phyloP scores from a whole-genome alignment of 2,113 vertebrate genomes.

The Bettongia penicillata region DNA sequence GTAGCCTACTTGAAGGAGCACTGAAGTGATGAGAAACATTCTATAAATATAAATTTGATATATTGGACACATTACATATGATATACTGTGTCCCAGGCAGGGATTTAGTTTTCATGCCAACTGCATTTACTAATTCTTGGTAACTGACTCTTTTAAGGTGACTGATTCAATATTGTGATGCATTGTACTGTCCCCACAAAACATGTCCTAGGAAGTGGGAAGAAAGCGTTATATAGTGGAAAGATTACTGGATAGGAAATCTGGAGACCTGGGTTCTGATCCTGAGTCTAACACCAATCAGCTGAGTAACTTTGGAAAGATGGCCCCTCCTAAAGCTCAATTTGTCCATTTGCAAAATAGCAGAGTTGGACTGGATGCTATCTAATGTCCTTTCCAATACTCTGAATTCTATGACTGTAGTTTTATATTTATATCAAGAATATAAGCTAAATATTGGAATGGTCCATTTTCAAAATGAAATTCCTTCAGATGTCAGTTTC shows the following conservation, averaged over 20 bases:
- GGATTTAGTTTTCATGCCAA: not conserved
- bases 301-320: not conserved
- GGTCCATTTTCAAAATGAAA: not conserved
- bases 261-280: not conserved
- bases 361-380: not conserved
- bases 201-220: not conserved
- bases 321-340: not conserved
- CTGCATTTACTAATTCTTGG: not conserved
- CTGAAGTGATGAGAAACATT: not conserved
- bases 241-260: not conserved
- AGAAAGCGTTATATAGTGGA: not conserved
- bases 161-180: not conserved
- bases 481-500: not conserved
- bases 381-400: not conserved
- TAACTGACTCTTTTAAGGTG: not conserved
- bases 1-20: not conserved
- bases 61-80: not conserved
- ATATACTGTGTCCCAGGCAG: not conserved
- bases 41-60: not conserved
- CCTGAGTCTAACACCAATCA: not conserved
- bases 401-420: not conserved
- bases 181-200: not conserved
- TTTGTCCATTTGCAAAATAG: not conserved
- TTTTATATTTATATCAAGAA: not conserved
- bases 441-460: not conserved